These are phyloP conservation scores for Oreocharis arfaki DNA, from an alignment of 2,113 vertebrate species.

Conservation along the genomic window DNA sequence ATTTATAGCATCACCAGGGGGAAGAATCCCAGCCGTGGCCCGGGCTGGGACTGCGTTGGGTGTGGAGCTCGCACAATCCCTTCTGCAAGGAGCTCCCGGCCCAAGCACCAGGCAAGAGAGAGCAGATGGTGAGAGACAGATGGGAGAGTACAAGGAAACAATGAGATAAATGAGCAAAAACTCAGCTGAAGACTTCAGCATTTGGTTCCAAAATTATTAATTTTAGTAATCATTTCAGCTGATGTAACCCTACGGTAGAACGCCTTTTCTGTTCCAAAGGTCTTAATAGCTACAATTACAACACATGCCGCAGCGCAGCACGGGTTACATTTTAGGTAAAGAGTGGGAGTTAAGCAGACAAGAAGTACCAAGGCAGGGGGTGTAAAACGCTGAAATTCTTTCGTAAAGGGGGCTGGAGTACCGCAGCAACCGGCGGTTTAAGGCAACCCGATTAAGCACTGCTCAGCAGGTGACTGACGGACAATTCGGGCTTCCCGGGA, in stretches of 20 bases:
- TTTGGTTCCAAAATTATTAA: background rate
- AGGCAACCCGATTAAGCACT: background rate
- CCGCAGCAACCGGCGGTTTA: background rate
- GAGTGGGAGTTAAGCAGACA: background rate
- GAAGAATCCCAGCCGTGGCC: accelerated
- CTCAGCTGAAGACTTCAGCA: background rate
- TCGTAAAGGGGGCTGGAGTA: background rate
- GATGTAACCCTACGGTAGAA: background rate
- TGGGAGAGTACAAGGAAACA: constrained; percentile 32
- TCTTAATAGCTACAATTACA: background rate
- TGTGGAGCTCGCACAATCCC: background rate
- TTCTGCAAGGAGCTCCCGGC: background rate
- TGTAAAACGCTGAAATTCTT: background rate
- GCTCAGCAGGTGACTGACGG: background rate
- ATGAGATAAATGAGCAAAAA: constrained; percentile 58
- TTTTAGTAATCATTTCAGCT: background rate
- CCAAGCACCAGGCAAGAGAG: background rate
- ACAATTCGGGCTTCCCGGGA: accelerated
- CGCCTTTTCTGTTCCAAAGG: background rate
- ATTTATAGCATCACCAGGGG: background rate
- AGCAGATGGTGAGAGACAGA: constrained; percentile 52
- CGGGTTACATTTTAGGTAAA: background rate
- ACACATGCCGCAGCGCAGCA: background rate
- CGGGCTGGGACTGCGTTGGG: accelerated
- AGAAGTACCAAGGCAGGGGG: background rate